Evolutionary conservation across 2,113 vertebrate genomes (phyloP).

Genomic region (Gopherus flavomarginatus): DNA sequence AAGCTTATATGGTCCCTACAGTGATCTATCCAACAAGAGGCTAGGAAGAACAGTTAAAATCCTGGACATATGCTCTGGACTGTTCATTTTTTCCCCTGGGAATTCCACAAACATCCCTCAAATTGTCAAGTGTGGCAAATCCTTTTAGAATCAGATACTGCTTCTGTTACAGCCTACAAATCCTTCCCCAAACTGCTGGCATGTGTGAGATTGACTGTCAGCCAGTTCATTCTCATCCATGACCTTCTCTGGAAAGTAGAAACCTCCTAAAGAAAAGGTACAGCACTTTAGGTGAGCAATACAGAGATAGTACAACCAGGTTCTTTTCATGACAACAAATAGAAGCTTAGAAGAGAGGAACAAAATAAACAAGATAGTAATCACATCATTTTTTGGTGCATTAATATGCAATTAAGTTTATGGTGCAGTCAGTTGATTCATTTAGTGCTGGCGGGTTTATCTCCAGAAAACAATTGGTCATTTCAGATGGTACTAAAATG

Average conservation of each 20-base stretch:
- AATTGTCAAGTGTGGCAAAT: not conserved
- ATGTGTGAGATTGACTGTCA: not conserved
- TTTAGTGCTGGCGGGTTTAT: constrained; percentile 28
- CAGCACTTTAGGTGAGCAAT: accelerated
- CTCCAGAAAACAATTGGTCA: constrained; percentile 6
- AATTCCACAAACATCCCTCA: not conserved
- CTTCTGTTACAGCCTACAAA: not conserved
- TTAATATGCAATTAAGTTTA: not conserved
- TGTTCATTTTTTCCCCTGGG: too few relatives aligned
- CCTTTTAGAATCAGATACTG: not conserved
- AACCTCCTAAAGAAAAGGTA: not conserved
- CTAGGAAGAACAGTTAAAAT: not conserved
- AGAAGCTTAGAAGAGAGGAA: not conserved
- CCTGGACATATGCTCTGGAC: not conserved
- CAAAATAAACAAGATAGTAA: not conserved
- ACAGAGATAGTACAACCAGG: not conserved
- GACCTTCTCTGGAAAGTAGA: accelerated
- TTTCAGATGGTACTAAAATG: not conserved
- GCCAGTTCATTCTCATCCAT: not conserved
- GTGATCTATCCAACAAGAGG: not conserved
- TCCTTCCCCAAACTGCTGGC: accelerated
- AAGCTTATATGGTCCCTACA: not conserved
- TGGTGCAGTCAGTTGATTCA: constrained; percentile 4
- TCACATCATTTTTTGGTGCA: not conserved
- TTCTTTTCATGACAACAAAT: not conserved